Evolutionary conservation across 1,140 invertebrate genomes (phyloP), one percentile per base, ranked within the genome.

Genomic region (Hydropsyche tenuis): DNA sequence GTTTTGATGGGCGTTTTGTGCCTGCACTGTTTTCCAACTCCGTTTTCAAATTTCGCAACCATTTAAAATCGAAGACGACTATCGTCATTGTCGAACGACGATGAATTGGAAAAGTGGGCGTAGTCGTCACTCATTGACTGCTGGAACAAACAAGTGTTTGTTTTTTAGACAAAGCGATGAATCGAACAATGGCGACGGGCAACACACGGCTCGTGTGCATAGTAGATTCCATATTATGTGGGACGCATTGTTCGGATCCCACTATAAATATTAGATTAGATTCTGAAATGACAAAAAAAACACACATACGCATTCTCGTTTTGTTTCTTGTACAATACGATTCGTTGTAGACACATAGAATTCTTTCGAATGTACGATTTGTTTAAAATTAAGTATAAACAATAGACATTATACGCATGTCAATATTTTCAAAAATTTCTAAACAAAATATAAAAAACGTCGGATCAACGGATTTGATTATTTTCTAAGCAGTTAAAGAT

Each of bases 61-160:
- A 20, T 16, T n/a, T n/a, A n/a, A n/a, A n/a, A n/a, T 23, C 56
- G 56, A 60, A 22, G 20, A 60, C 23, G 9, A n/a, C n/a, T 53
- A 53, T 53, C n/a, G n/a, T 20, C 51, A 53, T 20, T 20, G 51
- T 22, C 22, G 23, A 7, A 12, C n/a, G 22, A 60, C 3, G n/a
- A 27, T 60, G 56, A 60, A 60, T 60, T 60, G 42, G 20, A 65
- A 65, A 65, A 45, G 42, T 65, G 27, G 63, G 63, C 37, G 63
- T 65, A 12, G 27, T 65, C 63, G 56, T 60, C 56, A 60, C 22
- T 60, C 23, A 60, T 60, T 60, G 56, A 60, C 56, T 60, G 56
- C 23, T 60, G 56, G 56, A 60, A 60, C 56, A 60, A 37, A 43
- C 63, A 65, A 65, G 63, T 65, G 63, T 65, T 65, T 65, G 63